Evolutionary conservation across 2,888 invertebrate genomes (phyloP).

Genomic region (Orthosia incerta): DNA sequence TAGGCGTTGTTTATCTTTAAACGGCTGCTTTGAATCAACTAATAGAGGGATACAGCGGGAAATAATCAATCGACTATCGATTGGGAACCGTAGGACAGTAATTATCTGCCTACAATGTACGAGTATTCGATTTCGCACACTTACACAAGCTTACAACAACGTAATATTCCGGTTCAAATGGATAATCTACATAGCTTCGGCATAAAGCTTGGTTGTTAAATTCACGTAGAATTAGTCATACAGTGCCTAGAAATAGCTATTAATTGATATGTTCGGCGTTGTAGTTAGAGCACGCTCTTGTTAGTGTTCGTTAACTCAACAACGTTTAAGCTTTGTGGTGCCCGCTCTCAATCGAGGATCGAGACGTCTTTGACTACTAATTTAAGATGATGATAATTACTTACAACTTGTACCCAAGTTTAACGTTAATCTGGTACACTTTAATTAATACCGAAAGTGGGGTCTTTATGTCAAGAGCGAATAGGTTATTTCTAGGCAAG

Average conservation of each 20-base stretch:
- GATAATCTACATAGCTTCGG: slow-evolving; percentile 49
- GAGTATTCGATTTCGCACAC: slow-evolving; percentile 58
- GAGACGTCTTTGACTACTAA: slow-evolving; percentile 59
- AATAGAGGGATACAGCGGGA: slow-evolving; percentile 46
- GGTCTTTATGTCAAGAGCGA: too few relatives aligned
- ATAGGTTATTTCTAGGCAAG: too few relatives aligned
- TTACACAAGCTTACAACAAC: slow-evolving; percentile 41
- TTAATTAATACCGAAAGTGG: slow-evolving; percentile 49
- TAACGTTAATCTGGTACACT: slow-evolving; percentile 53
- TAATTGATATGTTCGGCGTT: slow-evolving; percentile 68
- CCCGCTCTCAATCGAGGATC: slow-evolving; percentile 51
- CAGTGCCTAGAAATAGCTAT: slow-evolving; percentile 57
- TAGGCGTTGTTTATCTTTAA: slow-evolving; percentile 28
- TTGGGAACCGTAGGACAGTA: slow-evolving; percentile 38
- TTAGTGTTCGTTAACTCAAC: slow-evolving; percentile 69
- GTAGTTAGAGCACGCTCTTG: slow-evolving; percentile 76
- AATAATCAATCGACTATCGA: slow-evolving; percentile 35
- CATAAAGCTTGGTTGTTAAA: slow-evolving; percentile 56
- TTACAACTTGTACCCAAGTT: slow-evolving; percentile 48
- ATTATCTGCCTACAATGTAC: slow-evolving; percentile 54
- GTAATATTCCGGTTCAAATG: slow-evolving; percentile 49
- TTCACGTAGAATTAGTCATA: slow-evolving; percentile 61
- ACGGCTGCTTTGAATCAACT: slow-evolving; percentile 29
- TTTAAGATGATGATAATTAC: slow-evolving; percentile 63
- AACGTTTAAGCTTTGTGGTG: slow-evolving; percentile 61